Evolutionary conservation across 1,140 invertebrate genomes (phyloP).

Genomic region (Trichonephila clavata): DNA sequence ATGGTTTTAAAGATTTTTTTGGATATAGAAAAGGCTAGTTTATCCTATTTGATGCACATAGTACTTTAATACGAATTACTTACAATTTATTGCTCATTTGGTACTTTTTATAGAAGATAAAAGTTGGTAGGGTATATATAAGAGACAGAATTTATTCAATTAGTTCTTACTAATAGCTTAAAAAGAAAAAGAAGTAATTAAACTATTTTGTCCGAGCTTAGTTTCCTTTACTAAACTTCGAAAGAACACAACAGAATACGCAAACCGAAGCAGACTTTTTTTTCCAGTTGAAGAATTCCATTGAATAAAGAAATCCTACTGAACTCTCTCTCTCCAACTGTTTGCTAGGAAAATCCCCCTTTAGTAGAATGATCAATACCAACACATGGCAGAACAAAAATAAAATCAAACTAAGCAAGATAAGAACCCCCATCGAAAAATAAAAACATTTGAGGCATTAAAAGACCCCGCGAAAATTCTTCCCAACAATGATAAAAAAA

Average conservation of each 20-base stretch:
- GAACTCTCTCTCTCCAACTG: not conserved
- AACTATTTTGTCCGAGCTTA: not conserved
- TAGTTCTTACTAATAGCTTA: not conserved
- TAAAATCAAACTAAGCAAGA: conserved; percentile 28
- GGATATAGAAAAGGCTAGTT: no score
- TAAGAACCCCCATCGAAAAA: conserved; percentile 7
- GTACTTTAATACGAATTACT: no score
- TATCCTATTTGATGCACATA: no score
- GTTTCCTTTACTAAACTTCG: no score
- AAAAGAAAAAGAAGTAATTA: not conserved
- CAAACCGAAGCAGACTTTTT: not conserved
- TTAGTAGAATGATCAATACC: conserved; percentile 1
- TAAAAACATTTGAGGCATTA: conserved; percentile 45
- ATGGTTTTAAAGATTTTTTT: no score
- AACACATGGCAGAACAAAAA: not conserved
- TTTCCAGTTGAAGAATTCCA: not conserved
- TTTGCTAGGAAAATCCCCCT: not conserved
- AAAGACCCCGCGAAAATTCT: conserved; percentile 48
- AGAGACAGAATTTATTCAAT: no score
- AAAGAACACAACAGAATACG: not conserved
- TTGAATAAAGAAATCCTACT: not conserved
- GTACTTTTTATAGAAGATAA: no score
- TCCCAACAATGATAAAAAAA: conserved; percentile 45
- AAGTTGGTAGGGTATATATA: no score
- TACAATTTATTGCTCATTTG: no score